Conservation (phyloP, 2,888 invertebrate species). For the Leistus spinibarbis region DNA sequence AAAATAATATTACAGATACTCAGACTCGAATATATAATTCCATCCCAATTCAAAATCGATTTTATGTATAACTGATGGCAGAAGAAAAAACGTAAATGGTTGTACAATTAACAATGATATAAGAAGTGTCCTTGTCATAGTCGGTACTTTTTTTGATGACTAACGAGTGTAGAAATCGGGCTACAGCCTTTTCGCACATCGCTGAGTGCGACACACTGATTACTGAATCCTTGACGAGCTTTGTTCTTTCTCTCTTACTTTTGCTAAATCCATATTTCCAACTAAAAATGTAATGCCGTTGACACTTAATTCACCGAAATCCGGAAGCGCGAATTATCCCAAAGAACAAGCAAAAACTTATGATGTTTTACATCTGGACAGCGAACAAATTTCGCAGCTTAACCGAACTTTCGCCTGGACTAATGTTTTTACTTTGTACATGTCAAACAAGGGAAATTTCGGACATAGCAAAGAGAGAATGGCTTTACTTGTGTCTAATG, state of each 20-base stretch:
- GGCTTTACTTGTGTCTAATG: slow-evolving; percentile 36
- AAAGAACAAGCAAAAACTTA: slow-evolving; percentile 21
- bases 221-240: background rate
- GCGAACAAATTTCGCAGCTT: slow-evolving; percentile 33
- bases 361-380: slow-evolving; percentile 39
- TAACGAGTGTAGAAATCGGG: too few relatives aligned
- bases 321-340: background rate
- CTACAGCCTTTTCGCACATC: too few relatives aligned
- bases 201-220: too few relatives aligned
- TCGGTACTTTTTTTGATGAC: too few relatives aligned
- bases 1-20: too few relatives aligned
- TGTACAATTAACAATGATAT: too few relatives aligned
- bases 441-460: slow-evolving; percentile 36
- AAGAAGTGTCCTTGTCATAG: too few relatives aligned
- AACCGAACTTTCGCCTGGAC: slow-evolving; percentile 25
- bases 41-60: too few relatives aligned
- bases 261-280: background rate
- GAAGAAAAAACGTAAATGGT: too few relatives aligned
- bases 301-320: background rate
- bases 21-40: too few relatives aligned
- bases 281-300: background rate
- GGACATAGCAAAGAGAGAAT: slow-evolving; percentile 26
- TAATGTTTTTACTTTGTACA: slow-evolving; percentile 38
- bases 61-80: too few relatives aligned
- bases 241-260: too few relatives aligned